Conservation (phyloP, 2,113 vertebrate species). For the Elgaria multicarinata region DNA sequence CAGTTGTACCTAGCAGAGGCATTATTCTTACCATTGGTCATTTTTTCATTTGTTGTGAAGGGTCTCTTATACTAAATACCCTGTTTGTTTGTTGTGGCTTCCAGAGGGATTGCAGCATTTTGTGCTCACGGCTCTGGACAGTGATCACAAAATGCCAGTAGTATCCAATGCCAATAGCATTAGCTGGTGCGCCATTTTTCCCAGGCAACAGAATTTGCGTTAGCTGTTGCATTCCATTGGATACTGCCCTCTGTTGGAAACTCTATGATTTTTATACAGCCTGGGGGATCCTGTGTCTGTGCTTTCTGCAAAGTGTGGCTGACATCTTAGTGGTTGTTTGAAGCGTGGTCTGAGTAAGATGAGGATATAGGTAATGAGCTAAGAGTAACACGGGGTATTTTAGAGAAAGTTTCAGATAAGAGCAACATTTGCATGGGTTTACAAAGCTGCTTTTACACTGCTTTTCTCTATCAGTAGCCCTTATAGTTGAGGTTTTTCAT, state of each 20-base stretch:
- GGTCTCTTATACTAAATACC: not conserved
- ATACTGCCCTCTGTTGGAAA: too few relatives aligned
- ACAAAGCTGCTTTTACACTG: not conserved
- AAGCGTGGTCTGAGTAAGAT: slow-evolving; percentile 13
- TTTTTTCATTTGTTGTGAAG: slow-evolving; percentile 16
- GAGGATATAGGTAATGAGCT: slow-evolving; percentile 5
- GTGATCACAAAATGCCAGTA: too few relatives aligned
- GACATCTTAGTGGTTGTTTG: not conserved
- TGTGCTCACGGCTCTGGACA: not conserved
- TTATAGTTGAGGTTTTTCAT: not conserved
- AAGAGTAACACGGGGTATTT: not conserved
- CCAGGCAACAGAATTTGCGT: too few relatives aligned
- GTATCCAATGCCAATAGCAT: not conserved
- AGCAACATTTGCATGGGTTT: not conserved
- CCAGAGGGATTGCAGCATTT: not conserved
- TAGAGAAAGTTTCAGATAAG: not conserved
- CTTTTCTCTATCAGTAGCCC: not conserved
- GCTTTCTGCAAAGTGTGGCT: not conserved
- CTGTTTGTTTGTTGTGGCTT: not conserved
- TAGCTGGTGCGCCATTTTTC: too few relatives aligned
- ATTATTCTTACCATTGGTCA: not conserved
- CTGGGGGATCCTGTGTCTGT: not conserved
- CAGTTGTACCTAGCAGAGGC: not conserved
- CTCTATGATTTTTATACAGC: not conserved
- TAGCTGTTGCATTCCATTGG: too few relatives aligned